Evolutionary conservation across 2,888 invertebrate species (phyloP).

Genomic region (Aquatica leii): DNA sequence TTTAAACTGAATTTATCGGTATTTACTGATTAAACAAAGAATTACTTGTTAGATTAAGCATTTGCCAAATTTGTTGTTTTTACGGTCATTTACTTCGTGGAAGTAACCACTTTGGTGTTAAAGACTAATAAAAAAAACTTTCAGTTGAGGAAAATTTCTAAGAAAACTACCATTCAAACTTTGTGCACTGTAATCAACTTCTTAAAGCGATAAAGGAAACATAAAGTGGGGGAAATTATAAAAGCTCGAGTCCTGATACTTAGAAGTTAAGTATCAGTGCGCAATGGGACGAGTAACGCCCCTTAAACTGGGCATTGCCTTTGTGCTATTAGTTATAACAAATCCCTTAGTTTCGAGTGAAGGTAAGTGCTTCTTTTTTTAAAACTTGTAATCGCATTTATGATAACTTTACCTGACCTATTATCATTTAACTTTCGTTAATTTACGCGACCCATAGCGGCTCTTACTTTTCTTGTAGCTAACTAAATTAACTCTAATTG

Average conservation of each 20-base stretch:
- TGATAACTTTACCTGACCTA: background rate
- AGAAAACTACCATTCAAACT: slow-evolving; percentile 1
- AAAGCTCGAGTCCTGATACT: slow-evolving; percentile 44
- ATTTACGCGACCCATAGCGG: too few species aligned
- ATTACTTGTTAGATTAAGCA: too few species aligned
- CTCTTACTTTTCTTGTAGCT: background rate
- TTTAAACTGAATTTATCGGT: background rate
- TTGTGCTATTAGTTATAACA: slow-evolving; percentile 50
- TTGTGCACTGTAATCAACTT: slow-evolving; percentile 22
- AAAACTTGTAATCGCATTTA: background rate
- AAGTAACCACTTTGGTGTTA: too few species aligned
- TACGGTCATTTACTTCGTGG: too few species aligned
- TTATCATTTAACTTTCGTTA: too few species aligned
- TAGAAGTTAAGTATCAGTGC: slow-evolving; percentile 47
- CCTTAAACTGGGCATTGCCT: slow-evolving; percentile 50
- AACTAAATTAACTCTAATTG: background rate
- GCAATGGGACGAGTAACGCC: slow-evolving; percentile 52
- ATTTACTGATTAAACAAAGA: background rate
- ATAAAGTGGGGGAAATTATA: slow-evolving; percentile 43
- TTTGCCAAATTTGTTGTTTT: too few species aligned
- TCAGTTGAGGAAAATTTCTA: slow-evolving; percentile 12
- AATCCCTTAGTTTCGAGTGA: slow-evolving; percentile 45
- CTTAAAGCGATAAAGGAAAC: slow-evolving; percentile 13
- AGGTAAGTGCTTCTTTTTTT: slow-evolving; percentile 45
- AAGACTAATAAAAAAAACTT: background rate